phyloP scores from a whole-genome alignment of 2,888 invertebrate species.

The Heliothis peltigera region DNA sequence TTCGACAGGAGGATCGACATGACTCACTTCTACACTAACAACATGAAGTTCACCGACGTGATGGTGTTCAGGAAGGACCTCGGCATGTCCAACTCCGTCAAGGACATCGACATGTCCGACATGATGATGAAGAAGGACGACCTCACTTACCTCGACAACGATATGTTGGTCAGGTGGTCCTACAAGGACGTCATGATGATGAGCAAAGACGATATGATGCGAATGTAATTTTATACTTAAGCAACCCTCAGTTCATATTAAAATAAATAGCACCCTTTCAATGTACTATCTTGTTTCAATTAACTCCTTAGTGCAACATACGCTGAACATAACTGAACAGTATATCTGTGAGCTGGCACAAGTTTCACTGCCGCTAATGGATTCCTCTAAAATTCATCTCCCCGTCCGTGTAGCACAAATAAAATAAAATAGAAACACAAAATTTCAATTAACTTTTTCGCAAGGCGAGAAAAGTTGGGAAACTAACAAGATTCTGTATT shows the following conservation, averaged over 20 bases:
- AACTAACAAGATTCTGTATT: slow-evolving; percentile 38
- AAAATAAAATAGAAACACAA: slow-evolving; percentile 46
- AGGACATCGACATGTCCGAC: slow-evolving; percentile 79
- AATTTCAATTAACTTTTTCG: slow-evolving; percentile 53
- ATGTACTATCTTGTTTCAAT: slow-evolving; percentile 41
- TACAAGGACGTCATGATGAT: slow-evolving; percentile 84
- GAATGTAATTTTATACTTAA: slow-evolving; percentile 68
- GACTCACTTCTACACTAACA: slow-evolving; percentile 90
- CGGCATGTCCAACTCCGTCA: slow-evolving; percentile 74
- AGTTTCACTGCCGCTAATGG: slow-evolving; percentile 33
- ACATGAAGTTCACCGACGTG: slow-evolving; percentile 92
- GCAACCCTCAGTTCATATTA: slow-evolving; percentile 21
- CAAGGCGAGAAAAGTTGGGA: slow-evolving; percentile 22
- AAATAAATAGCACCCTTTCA: slow-evolving; percentile 52
- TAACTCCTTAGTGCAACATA: slow-evolving; percentile 3
- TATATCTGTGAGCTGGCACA: slow-evolving; percentile 6
- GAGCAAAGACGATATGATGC: slow-evolving; percentile 78
- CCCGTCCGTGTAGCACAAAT: slow-evolving; percentile 14
- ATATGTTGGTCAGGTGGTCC: slow-evolving; percentile 78
- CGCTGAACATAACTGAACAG: slow-evolving; percentile 6
- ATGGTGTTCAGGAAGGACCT: slow-evolving; percentile 91
- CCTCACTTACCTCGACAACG: slow-evolving; percentile 80
- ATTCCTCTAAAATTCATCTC: slow-evolving; percentile 34
- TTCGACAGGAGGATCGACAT: slow-evolving; percentile 92
- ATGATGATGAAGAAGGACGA: slow-evolving; percentile 85